Evolutionary conservation across 2,113 vertebrate species (phyloP), one percentile per base, ranked within the genome.

Genomic region (Pollachius pollachius): DNA sequence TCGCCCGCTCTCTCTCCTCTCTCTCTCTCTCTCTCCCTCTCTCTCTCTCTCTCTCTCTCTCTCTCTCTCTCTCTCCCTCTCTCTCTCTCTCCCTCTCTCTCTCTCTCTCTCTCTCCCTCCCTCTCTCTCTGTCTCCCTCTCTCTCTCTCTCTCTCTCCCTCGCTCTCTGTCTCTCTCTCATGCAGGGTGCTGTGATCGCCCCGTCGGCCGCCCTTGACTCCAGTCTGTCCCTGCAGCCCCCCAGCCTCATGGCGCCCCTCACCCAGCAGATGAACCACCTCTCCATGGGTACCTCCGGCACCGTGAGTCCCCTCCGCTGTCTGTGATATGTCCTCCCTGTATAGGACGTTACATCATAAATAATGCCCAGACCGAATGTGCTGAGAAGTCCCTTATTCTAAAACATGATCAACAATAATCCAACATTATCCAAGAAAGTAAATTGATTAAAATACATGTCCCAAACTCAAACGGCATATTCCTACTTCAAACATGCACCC

Each of bases 231-330:
- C 95, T 99, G 90, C 97, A 98, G 92, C 96, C 95, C 79, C 92
- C 96, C 75, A 95, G 94, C 91, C 95, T 99, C 91, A 98, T 99
- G 95, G 94, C 95, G 76, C 95, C 97, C 79, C 92, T 99, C 85
- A 92, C 95, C 81, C 97, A 99, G 87, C 97, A 99, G 93, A 98
- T 99, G 95, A 98, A 96, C 87, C 97, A 99, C 80, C 91, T 99
- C 91, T 99, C 97, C n/a, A 86, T 99, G 92, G 97, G 96, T 84
- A 97, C 94, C 84, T 94, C 96, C 86, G 96, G 96, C 94, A 95
- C 96, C 73, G 97, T 99, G 90, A 95, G 95, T 78, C 69, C 63
- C 63, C 60, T 61, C 66, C 54, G n/a, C 41, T 34, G 6, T 34
- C 4, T 4, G 4, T 4, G 30, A 34, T 34, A 34, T 34, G 30